phyloP scores from a whole-genome alignment of 2,888 invertebrate genomes.

The Caradrina clavipalpis region DNA sequence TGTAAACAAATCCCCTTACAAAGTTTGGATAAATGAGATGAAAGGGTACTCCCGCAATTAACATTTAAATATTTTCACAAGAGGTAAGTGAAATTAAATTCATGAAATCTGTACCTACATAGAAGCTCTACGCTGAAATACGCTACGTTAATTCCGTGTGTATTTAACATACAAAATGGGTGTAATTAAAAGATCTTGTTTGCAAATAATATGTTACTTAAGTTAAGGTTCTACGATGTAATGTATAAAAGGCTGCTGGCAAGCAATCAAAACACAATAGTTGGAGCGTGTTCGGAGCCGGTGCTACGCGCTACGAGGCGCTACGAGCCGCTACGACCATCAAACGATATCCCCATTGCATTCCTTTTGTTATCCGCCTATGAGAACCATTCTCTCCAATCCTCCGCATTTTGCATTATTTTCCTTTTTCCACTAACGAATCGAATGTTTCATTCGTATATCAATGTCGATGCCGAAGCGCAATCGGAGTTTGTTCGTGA shows the following conservation, averaged over 20 bases:
- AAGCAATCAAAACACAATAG: slow-evolving; percentile 82
- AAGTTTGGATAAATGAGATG: slow-evolving; percentile 78
- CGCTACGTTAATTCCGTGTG: slow-evolving; percentile 57
- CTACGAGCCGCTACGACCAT: slow-evolving; percentile 75
- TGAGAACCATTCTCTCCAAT: slow-evolving; percentile 85
- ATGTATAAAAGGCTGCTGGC: slow-evolving; percentile 76
- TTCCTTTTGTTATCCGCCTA: slow-evolving; percentile 87
- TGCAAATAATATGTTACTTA: slow-evolving; percentile 36
- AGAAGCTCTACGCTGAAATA: slow-evolving; percentile 46
- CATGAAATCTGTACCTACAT: slow-evolving; percentile 63
- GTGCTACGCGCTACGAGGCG: slow-evolving; percentile 73
- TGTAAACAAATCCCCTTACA: slow-evolving; percentile 79
- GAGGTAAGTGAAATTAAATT: slow-evolving; percentile 70
- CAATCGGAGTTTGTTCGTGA: slow-evolving; percentile 65
- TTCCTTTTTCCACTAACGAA: slow-evolving; percentile 87
- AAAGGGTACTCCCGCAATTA: slow-evolving; percentile 76
- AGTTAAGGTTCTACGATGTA: slow-evolving; percentile 57
- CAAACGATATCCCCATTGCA: slow-evolving; percentile 85
- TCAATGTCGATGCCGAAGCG: slow-evolving; percentile 76
- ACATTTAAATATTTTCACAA: slow-evolving; percentile 74
- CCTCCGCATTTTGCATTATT: slow-evolving; percentile 85
- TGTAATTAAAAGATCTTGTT: slow-evolving; percentile 41
- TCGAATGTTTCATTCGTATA: slow-evolving; percentile 84
- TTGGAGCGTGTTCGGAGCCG: slow-evolving; percentile 69
- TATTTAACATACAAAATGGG: slow-evolving; percentile 44